phyloP scores from a whole-genome alignment of 2,113 vertebrate species.

The Arothron firmamentum region DNA sequence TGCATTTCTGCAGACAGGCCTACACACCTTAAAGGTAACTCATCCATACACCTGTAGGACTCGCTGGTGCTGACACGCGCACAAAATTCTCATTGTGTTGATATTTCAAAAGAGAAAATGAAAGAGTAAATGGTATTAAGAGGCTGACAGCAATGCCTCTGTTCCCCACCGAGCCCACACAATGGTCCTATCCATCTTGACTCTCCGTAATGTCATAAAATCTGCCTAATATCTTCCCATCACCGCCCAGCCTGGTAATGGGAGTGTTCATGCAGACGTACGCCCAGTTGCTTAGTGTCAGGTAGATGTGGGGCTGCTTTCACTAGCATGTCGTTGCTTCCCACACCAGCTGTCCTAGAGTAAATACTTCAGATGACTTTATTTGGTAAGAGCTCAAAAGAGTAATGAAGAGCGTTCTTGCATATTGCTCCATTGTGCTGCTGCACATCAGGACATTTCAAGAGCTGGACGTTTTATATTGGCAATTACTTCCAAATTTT shows the following conservation, averaged over 20 bases:
- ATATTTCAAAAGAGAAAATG: constrained; percentile 32
- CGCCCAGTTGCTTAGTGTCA: constrained; percentile 17
- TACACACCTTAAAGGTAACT: constrained; percentile 6
- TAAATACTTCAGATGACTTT: constrained; percentile 43
- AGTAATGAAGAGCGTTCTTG: constrained; percentile 59
- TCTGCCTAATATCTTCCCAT: constrained; percentile 38
- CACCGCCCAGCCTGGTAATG: constrained; percentile 22
- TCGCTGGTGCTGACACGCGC: constrained; percentile 52
- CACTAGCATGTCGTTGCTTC: constrained; percentile 38
- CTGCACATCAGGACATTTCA: constrained; percentile 14
- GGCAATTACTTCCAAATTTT: too few species aligned
- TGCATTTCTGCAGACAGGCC: constrained; percentile 49
- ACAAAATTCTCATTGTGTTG: constrained; percentile 29
- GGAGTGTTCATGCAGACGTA: constrained; percentile 30
- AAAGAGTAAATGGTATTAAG: constrained; percentile 38
- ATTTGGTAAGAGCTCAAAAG: constrained; percentile 51
- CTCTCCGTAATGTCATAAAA: constrained; percentile 34
- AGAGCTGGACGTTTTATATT: too few species aligned
- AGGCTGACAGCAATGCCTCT: constrained; percentile 18
- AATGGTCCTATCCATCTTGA: constrained; percentile 42
- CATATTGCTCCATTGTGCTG: constrained; percentile 37
- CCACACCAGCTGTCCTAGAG: constrained; percentile 63
- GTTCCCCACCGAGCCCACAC: constrained; percentile 33
- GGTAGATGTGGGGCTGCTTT: constrained; percentile 39
- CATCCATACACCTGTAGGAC: constrained; percentile 23